phyloP scores from a whole-genome alignment of 2,113 vertebrate species.

The Tachycineta bicolor region DNA sequence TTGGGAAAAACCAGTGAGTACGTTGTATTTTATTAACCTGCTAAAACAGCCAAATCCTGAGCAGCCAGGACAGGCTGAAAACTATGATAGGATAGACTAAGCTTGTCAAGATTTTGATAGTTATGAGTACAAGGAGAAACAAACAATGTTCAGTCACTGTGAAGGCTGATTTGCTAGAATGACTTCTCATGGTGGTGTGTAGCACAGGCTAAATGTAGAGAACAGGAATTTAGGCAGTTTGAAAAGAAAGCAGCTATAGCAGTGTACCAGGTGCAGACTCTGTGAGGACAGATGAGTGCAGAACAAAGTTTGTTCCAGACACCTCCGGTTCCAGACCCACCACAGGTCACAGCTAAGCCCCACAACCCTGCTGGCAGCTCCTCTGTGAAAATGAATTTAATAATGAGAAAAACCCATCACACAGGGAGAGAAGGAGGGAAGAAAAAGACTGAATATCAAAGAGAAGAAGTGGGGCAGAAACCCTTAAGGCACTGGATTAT shows the following conservation, averaged over 20 bases:
- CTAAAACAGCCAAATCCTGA: neutral
- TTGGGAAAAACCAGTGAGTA: neutral
- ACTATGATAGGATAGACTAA: neutral
- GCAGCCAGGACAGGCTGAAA: neutral
- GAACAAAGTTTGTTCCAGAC: neutral
- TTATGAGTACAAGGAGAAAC: neutral
- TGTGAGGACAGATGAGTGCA: neutral
- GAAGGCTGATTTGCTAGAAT: neutral
- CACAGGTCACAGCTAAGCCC: neutral
- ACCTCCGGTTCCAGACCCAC: rapidly evolving
- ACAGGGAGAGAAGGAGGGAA: neutral
- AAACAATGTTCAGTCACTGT: neutral
- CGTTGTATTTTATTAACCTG: neutral
- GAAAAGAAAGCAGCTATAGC: neutral
- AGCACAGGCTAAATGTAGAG: neutral
- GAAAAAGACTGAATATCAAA: neutral
- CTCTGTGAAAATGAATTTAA: neutral
- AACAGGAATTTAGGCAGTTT: neutral
- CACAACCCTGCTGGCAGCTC: neutral
- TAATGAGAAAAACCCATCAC: neutral
- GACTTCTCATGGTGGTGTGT: neutral
- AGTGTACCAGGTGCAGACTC: neutral
- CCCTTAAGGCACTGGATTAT: neutral
- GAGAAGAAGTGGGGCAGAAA: neutral
- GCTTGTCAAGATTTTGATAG: neutral